Evolutionary conservation across 2,113 vertebrate genomes (phyloP).

Genomic region (Montifringilla adamsi): DNA sequence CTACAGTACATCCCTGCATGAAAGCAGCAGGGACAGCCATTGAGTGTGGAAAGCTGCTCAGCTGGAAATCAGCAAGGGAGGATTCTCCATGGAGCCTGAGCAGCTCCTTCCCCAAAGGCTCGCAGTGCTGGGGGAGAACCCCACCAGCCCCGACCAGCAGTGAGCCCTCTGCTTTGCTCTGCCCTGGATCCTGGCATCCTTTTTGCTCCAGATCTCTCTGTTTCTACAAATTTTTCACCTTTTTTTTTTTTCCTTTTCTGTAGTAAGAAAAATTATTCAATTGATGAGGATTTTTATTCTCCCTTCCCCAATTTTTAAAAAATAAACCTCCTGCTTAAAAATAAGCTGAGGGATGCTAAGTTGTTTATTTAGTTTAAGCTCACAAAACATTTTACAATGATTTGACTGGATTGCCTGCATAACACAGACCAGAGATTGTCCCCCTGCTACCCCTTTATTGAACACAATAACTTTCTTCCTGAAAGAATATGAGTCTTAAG

Average conservation of each 20-base stretch:
- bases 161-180: not conserved
- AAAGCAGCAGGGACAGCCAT: constrained; percentile 60
- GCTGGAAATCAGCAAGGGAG: constrained; percentile 61
- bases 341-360: not conserved
- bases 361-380: not conserved
- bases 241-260: no score
- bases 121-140: fast-evolving
- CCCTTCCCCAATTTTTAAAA: not conserved
- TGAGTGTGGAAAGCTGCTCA: constrained; percentile 59
- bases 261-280: not conserved
- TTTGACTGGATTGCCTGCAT: not conserved
- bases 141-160: fast-evolving
- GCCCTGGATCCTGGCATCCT: fast-evolving
- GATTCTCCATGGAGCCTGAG: constrained; percentile 65
- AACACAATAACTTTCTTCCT: not conserved
- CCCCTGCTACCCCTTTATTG: not conserved
- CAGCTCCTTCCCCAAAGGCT: constrained; percentile 43
- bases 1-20: constrained; percentile 55
- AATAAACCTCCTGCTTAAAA: not conserved
- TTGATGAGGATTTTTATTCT: not conserved
- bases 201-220: not conserved
- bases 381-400: not conserved
- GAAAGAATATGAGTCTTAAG: not conserved
- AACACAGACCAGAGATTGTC: not conserved
- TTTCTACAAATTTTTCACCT: not conserved